Conservation (phyloP, 2,113 vertebrate genomes). For the Elephas maximus region DNA sequence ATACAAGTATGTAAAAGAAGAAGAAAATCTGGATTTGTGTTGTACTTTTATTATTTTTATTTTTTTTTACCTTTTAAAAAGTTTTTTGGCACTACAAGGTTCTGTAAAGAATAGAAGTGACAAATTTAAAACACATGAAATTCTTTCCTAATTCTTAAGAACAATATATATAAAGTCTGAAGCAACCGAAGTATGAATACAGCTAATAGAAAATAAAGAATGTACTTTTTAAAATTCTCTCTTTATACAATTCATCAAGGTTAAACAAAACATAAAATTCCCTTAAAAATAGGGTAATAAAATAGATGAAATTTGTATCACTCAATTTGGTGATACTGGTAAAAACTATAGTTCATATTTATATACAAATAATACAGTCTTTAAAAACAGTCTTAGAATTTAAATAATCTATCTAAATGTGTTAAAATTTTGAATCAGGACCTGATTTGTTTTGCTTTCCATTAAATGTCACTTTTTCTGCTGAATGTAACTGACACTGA, state of each 20-base stretch:
- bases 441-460: slow-evolving; percentile 89
- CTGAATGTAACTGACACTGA: slow-evolving; percentile 96
- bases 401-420: slow-evolving; percentile 93
- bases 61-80: slow-evolving; percentile 89
- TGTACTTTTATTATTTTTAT: slow-evolving; percentile 87
- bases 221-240: slow-evolving; percentile 95
- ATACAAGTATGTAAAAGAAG: slow-evolving; percentile 84
- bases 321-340: slow-evolving; percentile 96
- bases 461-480: slow-evolving; percentile 96
- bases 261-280: slow-evolving; percentile 98
- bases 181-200: slow-evolving; percentile 98
- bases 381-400: slow-evolving; percentile 95
- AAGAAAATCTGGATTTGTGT: slow-evolving; percentile 81
- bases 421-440: slow-evolving; percentile 90
- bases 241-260: slow-evolving; percentile 96
- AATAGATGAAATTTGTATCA: slow-evolving; percentile 99
- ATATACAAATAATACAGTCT: slow-evolving; percentile 99
- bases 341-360: slow-evolving; percentile 96
- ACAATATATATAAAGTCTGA: slow-evolving; percentile 94
- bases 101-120: slow-evolving; percentile 93
- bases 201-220: slow-evolving; percentile 99
- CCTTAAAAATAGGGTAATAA: slow-evolving; percentile 99
- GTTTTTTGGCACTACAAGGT: slow-evolving; percentile 96
- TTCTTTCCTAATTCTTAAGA: slow-evolving; percentile 95
- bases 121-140: slow-evolving; percentile 95